phyloP scores from a whole-genome alignment of 2,797 vertebrate genomes.

The Zenarchopterus dispar region DNA sequence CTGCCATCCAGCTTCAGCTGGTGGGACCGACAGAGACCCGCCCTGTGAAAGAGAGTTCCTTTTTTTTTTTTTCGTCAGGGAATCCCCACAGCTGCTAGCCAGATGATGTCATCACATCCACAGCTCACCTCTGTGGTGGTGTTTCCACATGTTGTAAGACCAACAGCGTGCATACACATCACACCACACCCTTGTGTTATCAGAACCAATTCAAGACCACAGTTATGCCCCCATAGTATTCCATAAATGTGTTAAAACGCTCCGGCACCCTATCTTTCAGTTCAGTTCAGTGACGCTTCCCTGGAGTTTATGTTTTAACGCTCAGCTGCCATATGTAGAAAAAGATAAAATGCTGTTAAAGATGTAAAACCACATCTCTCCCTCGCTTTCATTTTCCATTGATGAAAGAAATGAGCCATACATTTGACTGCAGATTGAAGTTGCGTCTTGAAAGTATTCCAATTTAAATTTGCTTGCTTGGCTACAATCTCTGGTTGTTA shows the following conservation, averaged over 20 bases:
- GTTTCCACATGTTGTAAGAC: slow-evolving; percentile 76
- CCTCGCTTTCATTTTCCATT: slow-evolving; percentile 13
- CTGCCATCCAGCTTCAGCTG: slow-evolving; percentile 26
- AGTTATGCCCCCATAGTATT: slow-evolving; percentile 13
- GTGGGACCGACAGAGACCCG: slow-evolving; percentile 23
- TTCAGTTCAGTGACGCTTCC: slow-evolving; percentile 4
- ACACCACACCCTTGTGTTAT: slow-evolving; percentile 57
- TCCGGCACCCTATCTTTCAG: neutral
- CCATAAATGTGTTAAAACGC: slow-evolving; percentile 1
- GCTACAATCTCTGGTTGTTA: slow-evolving; percentile 42
- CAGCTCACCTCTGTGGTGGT: slow-evolving; percentile 68
- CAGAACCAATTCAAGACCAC: slow-evolving; percentile 32
- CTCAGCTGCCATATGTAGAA: slow-evolving; percentile 15
- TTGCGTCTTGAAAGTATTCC: slow-evolving; percentile 16
- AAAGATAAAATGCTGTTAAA: neutral
- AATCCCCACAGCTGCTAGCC: slow-evolving; percentile 75
- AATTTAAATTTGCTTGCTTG: slow-evolving; percentile 24
- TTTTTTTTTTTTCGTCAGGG: slow-evolving; percentile 70
- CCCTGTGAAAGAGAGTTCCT: slow-evolving; percentile 55
- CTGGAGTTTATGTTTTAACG: slow-evolving; percentile 7
- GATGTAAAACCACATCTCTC: slow-evolving; percentile 9
- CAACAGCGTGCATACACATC: slow-evolving; percentile 55
- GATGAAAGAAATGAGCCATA: slow-evolving; percentile 24
- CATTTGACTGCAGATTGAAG: slow-evolving; percentile 6
- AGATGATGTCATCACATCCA: slow-evolving; percentile 70